Evolutionary conservation across 2,888 invertebrate genomes (phyloP), one percentile per base, ranked within the genome.

Genomic region (Andrena bucephala): DNA sequence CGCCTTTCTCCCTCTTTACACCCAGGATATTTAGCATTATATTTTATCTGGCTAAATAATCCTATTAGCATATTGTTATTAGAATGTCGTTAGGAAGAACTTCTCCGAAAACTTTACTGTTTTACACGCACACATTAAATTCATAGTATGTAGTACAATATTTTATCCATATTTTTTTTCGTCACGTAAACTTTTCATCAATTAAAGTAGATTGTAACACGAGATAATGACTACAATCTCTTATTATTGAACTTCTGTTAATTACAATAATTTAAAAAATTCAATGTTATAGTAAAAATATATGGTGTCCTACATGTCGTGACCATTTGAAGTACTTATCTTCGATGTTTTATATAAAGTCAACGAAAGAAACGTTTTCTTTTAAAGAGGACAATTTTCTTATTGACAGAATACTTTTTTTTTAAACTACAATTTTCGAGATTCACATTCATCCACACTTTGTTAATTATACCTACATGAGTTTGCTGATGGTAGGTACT

Each of bases 1-100:
- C 81, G 84, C 78, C 77, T 77, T 82, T 81, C 85, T 83, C 83
- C 82, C 81, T 83, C 77, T 75, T 81, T 74, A 62, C 59, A 66
- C 29, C 70, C n/a, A 67, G 16, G 42, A 71, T 59, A 42, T 50
- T 80, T 57, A 68, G 48, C 67, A 68, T 54, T 29, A 63, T 29
- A 42, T 52, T 54, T 62, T 31, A 52, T 42, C 24, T 10, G 33
- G 48, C n/a, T 16, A 31, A 57, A 20, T 62, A 20, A n/a, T 33
- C 62, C 62, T 27, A 7, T 31, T 24, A 36, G 33, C n/a, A 63
- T 42, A 42, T 42, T 36, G 24, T 33, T 20, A 27, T 29, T n/a
- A n/a, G 31, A 31, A 52, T n/a, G n/a, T 31, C 20, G 10, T 67
- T 67, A 31, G 13, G 29, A 5, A 33, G 13, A 29, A 52, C 13